phyloP scores from a whole-genome alignment of 2,797 vertebrate species.

The Platyrinchus mystaceus region DNA sequence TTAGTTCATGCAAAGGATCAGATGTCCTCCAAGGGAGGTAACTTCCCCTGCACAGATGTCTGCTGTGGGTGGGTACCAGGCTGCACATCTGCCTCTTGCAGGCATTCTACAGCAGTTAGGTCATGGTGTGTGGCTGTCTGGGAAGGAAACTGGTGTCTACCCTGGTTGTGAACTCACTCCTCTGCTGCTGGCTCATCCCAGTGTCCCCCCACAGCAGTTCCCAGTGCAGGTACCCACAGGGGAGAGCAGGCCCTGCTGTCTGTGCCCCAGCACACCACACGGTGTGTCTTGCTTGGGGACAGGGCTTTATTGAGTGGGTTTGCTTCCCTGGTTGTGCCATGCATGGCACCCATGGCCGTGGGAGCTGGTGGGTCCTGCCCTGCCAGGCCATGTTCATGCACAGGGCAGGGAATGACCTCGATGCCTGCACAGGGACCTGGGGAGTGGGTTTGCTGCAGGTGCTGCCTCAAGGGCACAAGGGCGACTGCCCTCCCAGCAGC shows the following conservation, averaged over 20 bases:
- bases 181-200: not conserved
- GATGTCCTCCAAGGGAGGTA: not conserved
- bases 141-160: not conserved
- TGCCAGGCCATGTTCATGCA: not conserved
- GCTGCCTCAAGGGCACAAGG: not conserved
- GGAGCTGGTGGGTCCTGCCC: not conserved
- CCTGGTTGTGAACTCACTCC: not conserved
- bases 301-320: not conserved
- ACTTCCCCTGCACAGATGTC: not conserved
- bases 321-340: not conserved
- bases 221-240: not conserved
- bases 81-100: not conserved
- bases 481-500: not conserved
- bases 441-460: not conserved
- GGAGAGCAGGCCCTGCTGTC: not conserved
- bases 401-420: not conserved
- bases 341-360: accelerated
- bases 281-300: not conserved
- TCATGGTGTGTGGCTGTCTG: not conserved
- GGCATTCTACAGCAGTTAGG: not conserved
- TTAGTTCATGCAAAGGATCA: not conserved
- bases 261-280: not conserved
- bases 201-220: not conserved
- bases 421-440: accelerated
- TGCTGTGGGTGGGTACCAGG: not conserved